Conservation (phyloP, 2,888 invertebrate genomes). For the Lycia hirtaria region DNA sequence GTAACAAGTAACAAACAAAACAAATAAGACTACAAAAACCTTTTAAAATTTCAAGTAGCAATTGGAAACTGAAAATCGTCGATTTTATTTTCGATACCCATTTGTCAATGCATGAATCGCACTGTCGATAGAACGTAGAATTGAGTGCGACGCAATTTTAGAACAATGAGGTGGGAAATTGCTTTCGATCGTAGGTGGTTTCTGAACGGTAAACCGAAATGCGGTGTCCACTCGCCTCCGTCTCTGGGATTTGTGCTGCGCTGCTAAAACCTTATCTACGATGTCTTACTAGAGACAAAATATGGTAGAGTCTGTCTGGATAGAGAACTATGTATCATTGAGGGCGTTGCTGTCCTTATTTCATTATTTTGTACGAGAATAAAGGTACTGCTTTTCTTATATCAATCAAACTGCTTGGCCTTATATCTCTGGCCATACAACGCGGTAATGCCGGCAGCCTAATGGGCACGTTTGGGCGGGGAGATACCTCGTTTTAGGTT, state of each 20-base stretch:
- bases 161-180: conserved; percentile 77
- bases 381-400: too few species aligned
- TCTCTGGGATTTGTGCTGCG: conserved; percentile 25
- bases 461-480: too few species aligned
- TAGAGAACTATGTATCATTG: too few species aligned
- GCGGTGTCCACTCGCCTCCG: conserved; percentile 27
- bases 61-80: conserved; percentile 36
- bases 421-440: too few species aligned
- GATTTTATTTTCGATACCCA: conserved; percentile 56
- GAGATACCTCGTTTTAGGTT: too few species aligned
- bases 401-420: too few species aligned
- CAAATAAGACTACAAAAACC: conserved; percentile 1
- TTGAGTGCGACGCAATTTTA: conserved; percentile 68
- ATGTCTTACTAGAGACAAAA: neutral
- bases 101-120: conserved; percentile 59
- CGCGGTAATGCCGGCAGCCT: too few species aligned
- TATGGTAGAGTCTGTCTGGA: too few species aligned
- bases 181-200: conserved; percentile 55
- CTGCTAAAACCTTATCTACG: conserved; percentile 18
- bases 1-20: neutral
- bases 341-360: too few species aligned
- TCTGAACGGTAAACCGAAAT: conserved; percentile 38
- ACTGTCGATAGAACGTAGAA: conserved; percentile 54
- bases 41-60: conserved; percentile 9
- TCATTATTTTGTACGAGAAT: too few species aligned